Base-by-base conservation (phyloP, 2,888 invertebrate species). In the Hypercompe scribonia region DNA sequence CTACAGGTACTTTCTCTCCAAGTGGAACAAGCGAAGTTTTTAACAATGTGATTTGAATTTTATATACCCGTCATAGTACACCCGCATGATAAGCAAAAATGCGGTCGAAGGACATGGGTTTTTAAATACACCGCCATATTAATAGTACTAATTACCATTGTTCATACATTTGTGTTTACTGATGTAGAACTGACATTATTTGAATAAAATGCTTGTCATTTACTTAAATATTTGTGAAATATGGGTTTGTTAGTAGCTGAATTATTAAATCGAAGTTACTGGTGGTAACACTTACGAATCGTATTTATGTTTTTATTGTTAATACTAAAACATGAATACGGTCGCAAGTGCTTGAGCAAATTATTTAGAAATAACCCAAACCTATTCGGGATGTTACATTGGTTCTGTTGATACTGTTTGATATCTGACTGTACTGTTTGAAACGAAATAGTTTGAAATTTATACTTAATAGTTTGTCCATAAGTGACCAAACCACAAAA, bases 61-160 rank as follows among this genome's bases (percentile, higher is more conserved):
- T 77, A 84, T 70, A 67, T 76, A 73, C 54, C 73, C 73, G 61
- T 50, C 33, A 74, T 77, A 34, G 73, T 71, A 70, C 50, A 58
- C 84, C 84, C 84, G 83, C 84, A 84, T 84, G 68, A 46, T 34
- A 46, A 42, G 50, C 33, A 80, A 80, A 76, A 80, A 84, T 84
- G 83, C 79, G 83, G 80, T 70, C 79, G 79, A 78, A 84, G 79
- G 82, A 78, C 81, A 65, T 64, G 7, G 64, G n/a, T 81, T 81
- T 76, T 75, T 76, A 79, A 79, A 83, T 70, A 68, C 67, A 76
- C 54, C 72, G 31, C 64, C 71, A 69, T 78, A 58, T 13, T 76
- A 76, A 80, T 75, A 46, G 69, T 65, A 67, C 68, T 81, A 77
- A 82, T 81, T 68, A 46, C 64, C 70, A 76, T 74, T 76, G 64